These are phyloP conservation scores for Allygus modestus DNA, from an alignment of 2,888 invertebrate species.

Conservation along the genomic window DNA sequence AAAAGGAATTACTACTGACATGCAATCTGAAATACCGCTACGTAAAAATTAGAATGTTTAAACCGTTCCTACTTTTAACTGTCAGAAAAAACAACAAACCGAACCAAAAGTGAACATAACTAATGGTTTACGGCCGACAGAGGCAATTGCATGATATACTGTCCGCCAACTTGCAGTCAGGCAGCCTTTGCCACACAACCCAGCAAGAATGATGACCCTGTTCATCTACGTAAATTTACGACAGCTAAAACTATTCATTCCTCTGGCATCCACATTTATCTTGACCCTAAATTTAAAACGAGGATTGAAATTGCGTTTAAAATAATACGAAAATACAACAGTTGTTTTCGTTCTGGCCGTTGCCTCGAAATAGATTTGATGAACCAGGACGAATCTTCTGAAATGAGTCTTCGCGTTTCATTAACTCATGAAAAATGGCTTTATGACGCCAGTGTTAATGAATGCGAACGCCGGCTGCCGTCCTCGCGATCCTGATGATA, in stretches of 20 bases:
- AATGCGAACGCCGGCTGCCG: background rate
- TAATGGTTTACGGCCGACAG: too few species aligned
- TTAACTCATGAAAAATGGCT: background rate
- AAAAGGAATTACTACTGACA: too few species aligned
- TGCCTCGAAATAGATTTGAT: background rate
- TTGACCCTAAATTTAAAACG: background rate
- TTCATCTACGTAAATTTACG: background rate
- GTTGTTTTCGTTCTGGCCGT: background rate
- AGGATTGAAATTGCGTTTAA: background rate
- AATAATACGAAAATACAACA: background rate
- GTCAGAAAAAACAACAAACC: too few species aligned
- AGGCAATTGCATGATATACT: too few species aligned
- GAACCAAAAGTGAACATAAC: too few species aligned
- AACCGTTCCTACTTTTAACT: too few species aligned
- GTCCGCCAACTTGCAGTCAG: too few species aligned
- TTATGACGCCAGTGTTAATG: constrained; percentile 5
- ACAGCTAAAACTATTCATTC: background rate
- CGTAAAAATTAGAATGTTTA: too few species aligned
- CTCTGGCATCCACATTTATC: background rate
- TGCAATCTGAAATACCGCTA: too few species aligned
- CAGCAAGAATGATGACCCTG: background rate
- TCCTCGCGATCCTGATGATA: too few species aligned
- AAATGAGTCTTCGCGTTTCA: constrained; percentile 12
- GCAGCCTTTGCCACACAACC: background rate
- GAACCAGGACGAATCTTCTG: background rate